Evolutionary conservation across 2,113 vertebrate genomes (phyloP), one percentile per base, ranked within the genome.

Genomic region (Alligator mississippiensis): DNA sequence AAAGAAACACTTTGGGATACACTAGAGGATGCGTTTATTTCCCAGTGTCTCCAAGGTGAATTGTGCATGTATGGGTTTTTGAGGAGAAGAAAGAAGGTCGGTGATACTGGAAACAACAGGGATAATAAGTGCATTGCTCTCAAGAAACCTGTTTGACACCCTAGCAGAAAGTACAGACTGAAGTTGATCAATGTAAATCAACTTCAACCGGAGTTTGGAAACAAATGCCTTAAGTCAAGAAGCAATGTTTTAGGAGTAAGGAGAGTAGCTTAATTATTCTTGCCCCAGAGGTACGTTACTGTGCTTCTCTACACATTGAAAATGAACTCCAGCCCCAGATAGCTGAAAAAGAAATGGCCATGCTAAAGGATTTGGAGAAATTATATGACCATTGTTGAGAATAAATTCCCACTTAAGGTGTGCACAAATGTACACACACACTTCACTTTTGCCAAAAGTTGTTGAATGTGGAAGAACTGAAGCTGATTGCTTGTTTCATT

Each of bases 31-130:
- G 34, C 34, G 34, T 34, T 34, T 34, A 34, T 34, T 34, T 34
- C 34, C 34, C 34, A 34, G 34, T 34, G 77, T 80, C 74, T 82
- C 92, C 77, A 82, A 24, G 7, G 28, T 90, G 47, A 38, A 47
- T 61, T 5, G 2, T 74, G 75, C 24, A 30, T 30, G 38, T 4
- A 64, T 76, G 78, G 66, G 12, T 77, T 34, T 81, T n/a, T 28
- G 81, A 80, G 87, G 86, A 70, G 24, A 54, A 77, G 63, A 22
- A n/a, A 81, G 90, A 94, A 94, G 82, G 87, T 90, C 17, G 3
- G 68, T 83, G 34, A 34, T 34, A 34, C 34, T 34, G 34, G 82
- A 47, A 64, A 59, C 84, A 87, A 90, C 27, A 15, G 84, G 60
- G 80, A 60, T 34, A 77, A 89, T 47, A 88, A 64, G 28, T 1